Percentiles rank a stretch among this genome's conserved stretches.
phyloP scores from a whole-genome alignment of 2,113 vertebrate genomes.

The Tenrec ecaudatus region DNA sequence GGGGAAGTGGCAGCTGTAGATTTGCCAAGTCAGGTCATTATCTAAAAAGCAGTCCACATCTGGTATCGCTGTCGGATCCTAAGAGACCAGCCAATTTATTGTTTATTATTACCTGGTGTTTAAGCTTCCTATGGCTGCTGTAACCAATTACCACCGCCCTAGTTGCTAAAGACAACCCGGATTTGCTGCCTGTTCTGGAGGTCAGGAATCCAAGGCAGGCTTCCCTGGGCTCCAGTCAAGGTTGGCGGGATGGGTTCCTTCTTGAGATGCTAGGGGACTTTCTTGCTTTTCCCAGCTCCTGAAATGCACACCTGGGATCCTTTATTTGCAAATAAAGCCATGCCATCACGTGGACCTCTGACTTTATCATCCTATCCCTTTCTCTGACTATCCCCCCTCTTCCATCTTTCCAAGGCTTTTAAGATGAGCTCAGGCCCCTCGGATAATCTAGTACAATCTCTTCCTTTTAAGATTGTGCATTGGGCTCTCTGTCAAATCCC shows the following conservation, averaged over 20 bases:
- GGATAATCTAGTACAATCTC: neutral
- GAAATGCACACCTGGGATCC: neutral
- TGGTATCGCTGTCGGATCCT: neutral
- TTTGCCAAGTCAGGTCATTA: neutral
- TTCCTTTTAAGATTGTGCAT: slow-evolving; percentile 22
- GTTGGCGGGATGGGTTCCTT: neutral
- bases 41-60: neutral
- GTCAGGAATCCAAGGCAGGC: neutral
- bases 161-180: neutral
- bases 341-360: neutral
- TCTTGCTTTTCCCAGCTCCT: neutral
- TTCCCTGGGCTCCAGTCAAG: neutral
- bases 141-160: slow-evolving; percentile 1
- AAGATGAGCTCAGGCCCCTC: too few species aligned
- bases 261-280: neutral
- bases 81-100: neutral
- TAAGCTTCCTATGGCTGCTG: neutral
- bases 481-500: neutral
- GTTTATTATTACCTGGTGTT: neutral
- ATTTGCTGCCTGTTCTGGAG: neutral
- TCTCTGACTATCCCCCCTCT: neutral
- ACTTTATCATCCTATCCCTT: neutral
- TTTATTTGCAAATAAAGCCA: neutral
- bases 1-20: neutral
- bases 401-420: neutral